Conservation (phyloP, 2,797 vertebrate species). For the Sandelia bainsii region DNA sequence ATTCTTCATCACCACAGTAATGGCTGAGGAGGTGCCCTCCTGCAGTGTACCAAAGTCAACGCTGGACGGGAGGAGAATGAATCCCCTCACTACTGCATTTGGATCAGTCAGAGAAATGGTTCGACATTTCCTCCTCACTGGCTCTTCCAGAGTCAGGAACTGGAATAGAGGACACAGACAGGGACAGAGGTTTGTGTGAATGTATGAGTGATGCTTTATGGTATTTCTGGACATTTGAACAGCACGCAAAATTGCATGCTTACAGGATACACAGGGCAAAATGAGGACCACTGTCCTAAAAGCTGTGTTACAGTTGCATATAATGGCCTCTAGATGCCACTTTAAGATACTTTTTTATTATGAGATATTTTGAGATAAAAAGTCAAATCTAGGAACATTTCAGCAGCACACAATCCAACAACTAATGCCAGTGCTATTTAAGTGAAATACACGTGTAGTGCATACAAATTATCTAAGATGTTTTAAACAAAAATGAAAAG, state of each 20-base stretch:
- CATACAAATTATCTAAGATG: too few relatives aligned
- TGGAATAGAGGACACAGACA: constrained; percentile 21
- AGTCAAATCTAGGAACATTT: neutral
- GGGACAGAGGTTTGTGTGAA: neutral
- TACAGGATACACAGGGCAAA: too few relatives aligned
- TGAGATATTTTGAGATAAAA: neutral
- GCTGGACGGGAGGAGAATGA: constrained; percentile 85
- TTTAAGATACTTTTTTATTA: neutral
- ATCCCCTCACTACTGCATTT: constrained; percentile 63
- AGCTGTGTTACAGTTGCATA: neutral
- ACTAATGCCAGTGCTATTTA: neutral
- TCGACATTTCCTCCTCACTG: constrained; percentile 83
- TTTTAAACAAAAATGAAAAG: neutral
- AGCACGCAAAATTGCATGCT: too few relatives aligned
- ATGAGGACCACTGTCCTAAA: too few relatives aligned
- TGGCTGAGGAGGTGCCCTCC: constrained; percentile 83
- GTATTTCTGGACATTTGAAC: too few relatives aligned
- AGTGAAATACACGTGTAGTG: too few relatives aligned
- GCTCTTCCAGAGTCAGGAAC: constrained; percentile 81
- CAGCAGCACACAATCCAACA: neutral
- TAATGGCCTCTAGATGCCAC: neutral
- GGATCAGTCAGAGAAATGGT: constrained; percentile 77
- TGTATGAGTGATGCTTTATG: neutral
- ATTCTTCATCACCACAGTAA: constrained; percentile 87
- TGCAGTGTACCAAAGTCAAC: constrained; percentile 86